Percentiles rank a stretch among this genome's conserved stretches.
These are phyloP conservation scores for Lycodopsis pacificus DNA, from an alignment of 2,797 vertebrate species.

Conservation along the genomic window DNA sequence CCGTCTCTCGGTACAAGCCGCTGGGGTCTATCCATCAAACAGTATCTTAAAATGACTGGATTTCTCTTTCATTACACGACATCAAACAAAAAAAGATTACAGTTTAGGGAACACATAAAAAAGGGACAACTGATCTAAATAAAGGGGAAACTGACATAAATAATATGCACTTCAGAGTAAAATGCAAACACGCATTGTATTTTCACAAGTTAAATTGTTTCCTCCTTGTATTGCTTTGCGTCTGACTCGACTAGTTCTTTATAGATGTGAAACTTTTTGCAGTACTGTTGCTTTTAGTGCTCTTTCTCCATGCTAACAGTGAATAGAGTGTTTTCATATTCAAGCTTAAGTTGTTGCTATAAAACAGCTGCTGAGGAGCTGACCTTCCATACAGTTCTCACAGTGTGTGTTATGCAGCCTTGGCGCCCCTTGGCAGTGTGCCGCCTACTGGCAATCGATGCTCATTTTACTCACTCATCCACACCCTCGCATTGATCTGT, in stretches of 20 bases:
- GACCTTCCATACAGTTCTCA: conserved; percentile 11
- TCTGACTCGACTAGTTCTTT: background rate
- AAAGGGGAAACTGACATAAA: conserved; percentile 6
- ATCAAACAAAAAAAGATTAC: conserved; percentile 21
- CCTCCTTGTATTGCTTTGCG: background rate
- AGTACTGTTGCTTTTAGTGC: background rate
- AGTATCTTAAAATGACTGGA: conserved; percentile 44
- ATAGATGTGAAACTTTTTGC: background rate
- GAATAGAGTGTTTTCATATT: conserved; percentile 17
- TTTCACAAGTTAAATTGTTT: background rate
- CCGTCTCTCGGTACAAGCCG: conserved; percentile 29
- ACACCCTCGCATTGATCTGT: conserved; percentile 74
- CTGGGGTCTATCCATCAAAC: conserved; percentile 50
- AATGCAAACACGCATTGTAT: background rate
- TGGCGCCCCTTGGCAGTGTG: conserved; percentile 45
- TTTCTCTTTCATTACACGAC: conserved; percentile 36
- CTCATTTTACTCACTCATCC: conserved; percentile 78
- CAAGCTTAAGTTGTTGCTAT: conserved; percentile 6
- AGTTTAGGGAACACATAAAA: conserved; percentile 1
- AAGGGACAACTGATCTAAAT: conserved; percentile 21
- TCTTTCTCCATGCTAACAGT: background rate
- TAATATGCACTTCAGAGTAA: conserved; percentile 24
- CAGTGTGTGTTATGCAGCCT: conserved; percentile 43
- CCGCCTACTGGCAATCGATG: conserved; percentile 73
- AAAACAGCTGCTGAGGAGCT: conserved; percentile 38